Evolutionary conservation across 2,797 vertebrate species (phyloP).

Genomic region (Poecilia gillii): DNA sequence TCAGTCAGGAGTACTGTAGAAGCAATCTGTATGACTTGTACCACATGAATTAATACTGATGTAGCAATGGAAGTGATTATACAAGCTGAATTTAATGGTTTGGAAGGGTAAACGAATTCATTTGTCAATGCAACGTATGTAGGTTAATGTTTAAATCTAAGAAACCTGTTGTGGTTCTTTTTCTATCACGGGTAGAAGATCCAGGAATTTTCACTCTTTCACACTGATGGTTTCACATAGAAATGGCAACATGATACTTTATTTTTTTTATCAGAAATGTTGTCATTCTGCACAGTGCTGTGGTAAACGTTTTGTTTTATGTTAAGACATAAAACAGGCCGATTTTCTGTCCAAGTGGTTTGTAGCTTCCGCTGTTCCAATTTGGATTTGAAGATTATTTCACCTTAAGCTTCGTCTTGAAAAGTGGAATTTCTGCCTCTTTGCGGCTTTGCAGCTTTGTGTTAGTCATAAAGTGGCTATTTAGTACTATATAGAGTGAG

Average conservation of each 20-base stretch:
- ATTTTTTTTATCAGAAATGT: no score
- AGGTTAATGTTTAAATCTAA: background rate
- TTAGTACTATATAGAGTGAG: no score
- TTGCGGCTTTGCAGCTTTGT: background rate
- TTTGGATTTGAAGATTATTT: background rate
- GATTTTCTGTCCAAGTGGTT: background rate
- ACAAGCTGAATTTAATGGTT: background rate
- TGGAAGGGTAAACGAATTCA: background rate
- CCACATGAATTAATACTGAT: background rate
- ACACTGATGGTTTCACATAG: no score
- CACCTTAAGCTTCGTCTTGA: background rate
- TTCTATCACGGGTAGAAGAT: background rate
- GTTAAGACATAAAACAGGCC: no score
- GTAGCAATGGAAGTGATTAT: background rate
- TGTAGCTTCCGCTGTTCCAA: background rate
- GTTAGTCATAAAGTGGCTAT: background rate
- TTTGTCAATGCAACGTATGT: background rate
- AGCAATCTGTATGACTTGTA: background rate
- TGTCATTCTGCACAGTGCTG: no score
- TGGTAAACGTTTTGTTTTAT: no score
- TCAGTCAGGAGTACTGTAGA: background rate
- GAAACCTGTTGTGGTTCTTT: background rate
- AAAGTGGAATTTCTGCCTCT: background rate
- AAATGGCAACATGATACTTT: no score
- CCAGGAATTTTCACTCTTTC: no score